A percentile compares a stretch with the other conserved stretches of the same genome.
phyloP scores from a whole-genome alignment of 2,113 vertebrate genomes.

The Pachycephala philippinensis region DNA sequence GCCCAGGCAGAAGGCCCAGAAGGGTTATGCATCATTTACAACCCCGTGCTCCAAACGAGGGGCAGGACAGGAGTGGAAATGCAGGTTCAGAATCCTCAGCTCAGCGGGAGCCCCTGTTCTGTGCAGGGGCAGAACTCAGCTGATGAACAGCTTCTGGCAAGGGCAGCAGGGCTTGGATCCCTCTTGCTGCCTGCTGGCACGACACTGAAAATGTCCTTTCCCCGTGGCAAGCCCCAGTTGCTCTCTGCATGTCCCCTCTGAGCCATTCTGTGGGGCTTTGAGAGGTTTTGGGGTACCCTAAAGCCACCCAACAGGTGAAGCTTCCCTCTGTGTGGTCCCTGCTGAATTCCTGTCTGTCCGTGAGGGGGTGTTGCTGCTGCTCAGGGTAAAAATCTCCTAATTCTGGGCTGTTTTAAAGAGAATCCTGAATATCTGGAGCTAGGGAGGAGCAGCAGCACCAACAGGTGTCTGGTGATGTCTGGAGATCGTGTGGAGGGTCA shows the following conservation, averaged over 20 bases:
- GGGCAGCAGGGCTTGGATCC: background rate
- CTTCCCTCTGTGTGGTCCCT: background rate
- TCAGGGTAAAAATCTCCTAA: background rate
- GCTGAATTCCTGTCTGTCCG: background rate
- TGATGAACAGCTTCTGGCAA: conserved; percentile 32
- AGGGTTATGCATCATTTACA: conserved; percentile 62
- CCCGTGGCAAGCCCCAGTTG: accelerated
- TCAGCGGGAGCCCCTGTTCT: conserved; percentile 15
- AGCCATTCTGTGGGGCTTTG: background rate
- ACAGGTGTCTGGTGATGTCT: background rate
- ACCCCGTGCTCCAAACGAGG: background rate
- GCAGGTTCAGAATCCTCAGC: background rate
- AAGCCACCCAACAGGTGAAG: background rate
- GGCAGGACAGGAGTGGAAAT: background rate
- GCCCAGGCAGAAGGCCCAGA: conserved; percentile 40
- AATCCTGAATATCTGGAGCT: background rate
- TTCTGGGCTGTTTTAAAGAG: background rate
- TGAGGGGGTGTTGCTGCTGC: background rate
- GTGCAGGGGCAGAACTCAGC: background rate
- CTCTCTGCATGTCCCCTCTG: background rate
- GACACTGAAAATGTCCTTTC: background rate
- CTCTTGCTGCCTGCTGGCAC: background rate
- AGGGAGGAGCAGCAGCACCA: background rate
- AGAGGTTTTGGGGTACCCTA: background rate
- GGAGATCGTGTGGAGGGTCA: background rate